Evolutionary conservation across 1,140 invertebrate genomes (phyloP), one percentile per base, ranked within the genome.

Genomic region (Trissolcus basalis): DNA sequence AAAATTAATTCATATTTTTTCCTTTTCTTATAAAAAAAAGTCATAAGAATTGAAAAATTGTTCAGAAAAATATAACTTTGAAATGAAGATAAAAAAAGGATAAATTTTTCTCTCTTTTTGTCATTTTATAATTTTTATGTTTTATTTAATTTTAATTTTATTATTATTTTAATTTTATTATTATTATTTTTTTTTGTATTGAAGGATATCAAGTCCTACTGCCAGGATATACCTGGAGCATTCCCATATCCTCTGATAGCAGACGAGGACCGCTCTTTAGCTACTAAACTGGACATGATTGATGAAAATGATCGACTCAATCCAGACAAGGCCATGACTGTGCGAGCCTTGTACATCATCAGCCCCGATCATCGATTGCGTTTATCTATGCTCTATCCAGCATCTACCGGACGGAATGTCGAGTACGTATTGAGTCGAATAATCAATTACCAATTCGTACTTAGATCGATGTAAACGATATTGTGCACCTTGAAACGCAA

Each of bases 181-280:
- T 27, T 27, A 3, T 27, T 27, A 6, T 3, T 27, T 3, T 27
- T 27, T 27, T 27, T 27, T 27, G 6, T 3, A 27, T 6, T 27
- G 19, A 27, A 93, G 91, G 94, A 96, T 78, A 95, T 96, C 53
- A 92, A 93, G 83, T 91, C 91, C 6, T 95, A 94, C 82, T 93
- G 93, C 73, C 83, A 88, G 47, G 90, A 93, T 68, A 91, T 91
- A 81, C 90, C 88, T 50, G 91, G 91, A 5, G 90, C 91, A 0
- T 96, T 96, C 79, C 94, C 95, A 0, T 96, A 93, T 83, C 94
- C 95, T 9, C 97, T 98, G 75, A 96, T 98, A 65, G 93, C 94
- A 15, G 96, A 98, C 88, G 90, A 91, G 45, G 91, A 92, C 0
- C 90, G 96, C 14, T 90, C 91, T 35, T 84, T 98, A 68, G 95